phyloP scores from a whole-genome alignment of 1,140 invertebrate genomes.

The Brachionus rotundiformis region DNA sequence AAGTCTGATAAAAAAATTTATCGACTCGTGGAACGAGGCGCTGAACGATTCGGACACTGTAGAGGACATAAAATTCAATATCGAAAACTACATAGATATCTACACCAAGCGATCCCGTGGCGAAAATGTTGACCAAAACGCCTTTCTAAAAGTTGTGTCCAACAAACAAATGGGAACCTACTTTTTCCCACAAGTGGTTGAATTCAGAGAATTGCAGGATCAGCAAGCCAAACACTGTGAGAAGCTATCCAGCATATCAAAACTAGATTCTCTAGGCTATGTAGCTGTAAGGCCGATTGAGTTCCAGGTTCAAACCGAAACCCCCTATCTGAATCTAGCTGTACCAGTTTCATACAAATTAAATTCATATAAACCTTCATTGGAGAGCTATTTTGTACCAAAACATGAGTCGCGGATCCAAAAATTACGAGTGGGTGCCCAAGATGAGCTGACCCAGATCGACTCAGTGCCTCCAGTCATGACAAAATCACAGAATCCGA shows the following conservation, averaged over 20 bases:
- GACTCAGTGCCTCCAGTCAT: constrained; percentile 38
- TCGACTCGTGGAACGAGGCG: constrained; percentile 28
- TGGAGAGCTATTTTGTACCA: constrained; percentile 9
- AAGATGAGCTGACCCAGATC: constrained; percentile 54
- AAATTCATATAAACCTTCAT: constrained; percentile 1
- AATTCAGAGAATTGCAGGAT: constrained; percentile 50
- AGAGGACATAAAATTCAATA: constrained; percentile 21
- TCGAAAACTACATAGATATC: constrained; percentile 12
- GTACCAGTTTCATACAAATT: constrained; percentile 28
- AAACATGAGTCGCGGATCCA: not conserved
- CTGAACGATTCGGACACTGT: not conserved
- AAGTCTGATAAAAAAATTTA: constrained; percentile 14
- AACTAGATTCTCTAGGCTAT: constrained; percentile 53
- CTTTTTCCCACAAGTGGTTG: constrained; percentile 18
- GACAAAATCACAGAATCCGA: not conserved
- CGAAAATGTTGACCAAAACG: constrained; percentile 27
- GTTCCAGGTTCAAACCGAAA: constrained; percentile 59
- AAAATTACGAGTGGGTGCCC: constrained; percentile 58
- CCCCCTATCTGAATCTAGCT: constrained; percentile 58
- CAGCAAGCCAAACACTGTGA: constrained; percentile 51
- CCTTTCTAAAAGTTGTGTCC: not conserved
- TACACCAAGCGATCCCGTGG: not conserved
- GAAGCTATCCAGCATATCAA: constrained; percentile 29
- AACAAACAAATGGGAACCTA: constrained; percentile 4
- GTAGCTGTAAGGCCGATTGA: constrained; percentile 58